These are phyloP conservation scores for Antedon mediterranea DNA, from an alignment of 53 echinoderm and acorn worm genomes.

Conservation along the genomic window DNA sequence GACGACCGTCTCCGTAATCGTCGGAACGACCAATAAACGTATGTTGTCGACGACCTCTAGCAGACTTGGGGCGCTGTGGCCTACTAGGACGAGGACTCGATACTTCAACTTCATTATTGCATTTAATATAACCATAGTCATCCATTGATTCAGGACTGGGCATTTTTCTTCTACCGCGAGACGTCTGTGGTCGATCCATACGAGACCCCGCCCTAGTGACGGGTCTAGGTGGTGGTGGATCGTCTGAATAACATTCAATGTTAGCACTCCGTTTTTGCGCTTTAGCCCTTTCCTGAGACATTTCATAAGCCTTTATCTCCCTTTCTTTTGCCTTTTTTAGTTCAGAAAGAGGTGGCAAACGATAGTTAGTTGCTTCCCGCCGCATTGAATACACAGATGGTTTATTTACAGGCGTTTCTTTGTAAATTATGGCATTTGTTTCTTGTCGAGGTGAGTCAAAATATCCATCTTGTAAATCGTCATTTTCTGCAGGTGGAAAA, in stretches of 20 bases:
- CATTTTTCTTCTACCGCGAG: not conserved
- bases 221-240: not conserved
- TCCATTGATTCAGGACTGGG: not conserved
- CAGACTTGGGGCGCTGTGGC: not conserved
- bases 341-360: slow-evolving; percentile 15
- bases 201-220: not conserved
- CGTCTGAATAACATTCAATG: not conserved
- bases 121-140: not conserved
- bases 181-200: not conserved
- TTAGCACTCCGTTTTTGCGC: not conserved
- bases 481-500: not conserved
- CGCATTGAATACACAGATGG: not conserved
- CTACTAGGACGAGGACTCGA: not conserved
- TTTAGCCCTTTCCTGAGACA: not conserved
- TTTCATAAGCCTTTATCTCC: not conserved
- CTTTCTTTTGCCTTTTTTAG: not conserved
- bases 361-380: slow-evolving; percentile 10
- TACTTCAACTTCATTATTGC: not conserved
- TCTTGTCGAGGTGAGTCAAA: not conserved
- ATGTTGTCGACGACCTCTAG: not conserved
- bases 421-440: not conserved
- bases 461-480: not conserved
- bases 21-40: not conserved
- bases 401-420: not conserved
- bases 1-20: slow-evolving; percentile 10